Base-by-base conservation (phyloP, 2,797 vertebrate species). In the Telmatherina bonti region DNA sequence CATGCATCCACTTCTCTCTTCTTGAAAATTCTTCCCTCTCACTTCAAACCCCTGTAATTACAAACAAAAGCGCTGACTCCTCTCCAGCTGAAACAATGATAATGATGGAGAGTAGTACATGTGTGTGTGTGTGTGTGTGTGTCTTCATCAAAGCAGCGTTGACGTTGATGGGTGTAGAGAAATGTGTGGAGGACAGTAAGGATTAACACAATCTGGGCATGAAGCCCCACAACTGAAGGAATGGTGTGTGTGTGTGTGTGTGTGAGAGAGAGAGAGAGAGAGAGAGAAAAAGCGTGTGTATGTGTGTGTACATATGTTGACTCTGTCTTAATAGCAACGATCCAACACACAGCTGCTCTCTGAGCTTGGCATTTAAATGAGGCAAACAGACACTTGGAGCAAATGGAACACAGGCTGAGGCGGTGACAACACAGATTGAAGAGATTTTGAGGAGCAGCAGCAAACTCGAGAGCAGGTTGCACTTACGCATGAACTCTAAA, bases 1-100 rank as follows among this genome's bases (percentile, higher is more conserved):
- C 89, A 89, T 85, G 86, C 85, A 86, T 91, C 89, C 85, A 79
- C 84, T 79, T 88, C 74, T 86, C 81, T 85, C 83, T 85, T 89
- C 81, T 88, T 86, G 66, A 91, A 84, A 89, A 84, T 88, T 82
- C 78, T 87, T 82, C 83, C 82, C 84, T 91, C 93, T 91, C 88
- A 90, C 93, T 91, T 92, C 86, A 92, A 93, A 93, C 89, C 90
- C 82, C 84, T 89, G 80, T 94, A 95, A 94, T 95, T 94, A 93
- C 92, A 93, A 94, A 94, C 94, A 94, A 95, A 94, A 94, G 93
- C 64, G 54, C 85, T 93, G 91, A 93, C 91, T 93, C 89, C 62
- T 89, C 84, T 92, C 92, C 92, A 94, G 93, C 90, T 91, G 89
- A 92, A 93, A 89, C 90, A 89, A 93, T 92, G 93, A 93, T 93